These are phyloP conservation scores for Dinomys branickii DNA, from an alignment of 2,113 vertebrate species.

Conservation along the genomic window DNA sequence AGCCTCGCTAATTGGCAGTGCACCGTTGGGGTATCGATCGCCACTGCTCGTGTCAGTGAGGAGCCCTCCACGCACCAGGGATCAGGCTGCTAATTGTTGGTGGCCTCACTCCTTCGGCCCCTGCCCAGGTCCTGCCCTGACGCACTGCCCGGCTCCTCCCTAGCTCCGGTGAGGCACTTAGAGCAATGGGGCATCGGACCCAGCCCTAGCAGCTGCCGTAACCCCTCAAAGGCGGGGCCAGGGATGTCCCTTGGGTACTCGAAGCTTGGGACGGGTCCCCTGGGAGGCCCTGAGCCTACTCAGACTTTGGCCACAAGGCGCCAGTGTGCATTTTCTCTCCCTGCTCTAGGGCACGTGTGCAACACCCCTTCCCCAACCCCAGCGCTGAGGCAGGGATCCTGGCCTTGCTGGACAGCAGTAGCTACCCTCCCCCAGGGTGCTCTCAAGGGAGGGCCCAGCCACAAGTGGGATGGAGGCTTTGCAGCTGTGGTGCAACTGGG, in stretches of 20 bases:
- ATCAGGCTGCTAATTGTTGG: slow-evolving; percentile 93
- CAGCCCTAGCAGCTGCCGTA: not conserved
- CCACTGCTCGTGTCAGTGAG: slow-evolving; percentile 87
- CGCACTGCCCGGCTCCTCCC: not conserved
- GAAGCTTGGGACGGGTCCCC: not conserved
- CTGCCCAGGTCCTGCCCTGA: not conserved
- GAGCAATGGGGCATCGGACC: not conserved
- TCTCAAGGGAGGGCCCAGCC: not conserved
- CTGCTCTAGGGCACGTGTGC: too few relatives aligned
- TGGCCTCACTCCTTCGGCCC: slow-evolving; percentile 81
- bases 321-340: not conserved
- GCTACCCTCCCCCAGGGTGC: not conserved
- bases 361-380: not conserved
- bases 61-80: slow-evolving; percentile 87
- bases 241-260: not conserved
- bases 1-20: slow-evolving; percentile 92
- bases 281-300: not conserved
- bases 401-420: not conserved
- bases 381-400: not conserved
- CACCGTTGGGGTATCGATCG: slow-evolving; percentile 93
- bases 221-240: not conserved
- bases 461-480: not conserved
- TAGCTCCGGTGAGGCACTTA: not conserved
- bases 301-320: not conserved
- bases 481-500: not conserved